Percentiles rank a stretch among this genome's conserved stretches.
phyloP scores from a whole-genome alignment of 2,113 vertebrate genomes.

The Calypte anna region DNA sequence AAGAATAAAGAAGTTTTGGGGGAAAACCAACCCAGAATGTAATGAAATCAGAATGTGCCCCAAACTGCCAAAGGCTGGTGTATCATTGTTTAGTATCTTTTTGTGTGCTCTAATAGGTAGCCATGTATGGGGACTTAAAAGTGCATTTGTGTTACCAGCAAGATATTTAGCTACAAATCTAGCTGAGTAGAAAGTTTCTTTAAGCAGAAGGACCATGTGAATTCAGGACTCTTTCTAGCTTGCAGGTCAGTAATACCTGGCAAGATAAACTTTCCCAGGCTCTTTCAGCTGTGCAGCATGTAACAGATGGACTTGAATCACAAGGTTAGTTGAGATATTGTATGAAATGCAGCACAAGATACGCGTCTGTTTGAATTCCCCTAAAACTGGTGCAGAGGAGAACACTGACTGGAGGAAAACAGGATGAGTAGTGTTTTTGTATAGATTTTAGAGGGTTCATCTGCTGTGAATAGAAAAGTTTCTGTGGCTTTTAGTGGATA shows the following conservation, averaged over 20 bases:
- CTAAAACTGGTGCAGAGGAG: neutral
- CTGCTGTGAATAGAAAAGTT: neutral
- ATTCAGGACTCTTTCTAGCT: neutral
- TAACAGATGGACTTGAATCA: neutral
- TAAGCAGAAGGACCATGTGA: neutral
- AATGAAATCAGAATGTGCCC: neutral
- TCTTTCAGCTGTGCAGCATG: neutral
- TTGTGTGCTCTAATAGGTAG: neutral
- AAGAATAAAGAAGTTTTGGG: neutral
- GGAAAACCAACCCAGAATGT: neutral
- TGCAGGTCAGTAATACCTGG: neutral
- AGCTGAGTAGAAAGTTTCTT: neutral
- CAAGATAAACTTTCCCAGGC: neutral
- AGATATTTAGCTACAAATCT: neutral
- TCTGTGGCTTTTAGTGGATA: neutral
- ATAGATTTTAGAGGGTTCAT: neutral
- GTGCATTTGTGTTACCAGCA: neutral
- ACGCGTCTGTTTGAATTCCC: neutral
- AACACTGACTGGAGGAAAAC: neutral
- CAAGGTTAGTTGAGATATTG: fast-evolving
- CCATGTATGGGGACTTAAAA: neutral
- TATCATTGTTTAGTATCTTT: neutral
- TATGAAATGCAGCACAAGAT: neutral
- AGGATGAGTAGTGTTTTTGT: neutral
- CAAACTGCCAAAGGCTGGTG: neutral